Percentiles rank a stretch among this genome's conserved stretches.
These are phyloP conservation scores for Varecia variegata DNA, from an alignment of 2,797 vertebrate genomes.

Conservation along the genomic window DNA sequence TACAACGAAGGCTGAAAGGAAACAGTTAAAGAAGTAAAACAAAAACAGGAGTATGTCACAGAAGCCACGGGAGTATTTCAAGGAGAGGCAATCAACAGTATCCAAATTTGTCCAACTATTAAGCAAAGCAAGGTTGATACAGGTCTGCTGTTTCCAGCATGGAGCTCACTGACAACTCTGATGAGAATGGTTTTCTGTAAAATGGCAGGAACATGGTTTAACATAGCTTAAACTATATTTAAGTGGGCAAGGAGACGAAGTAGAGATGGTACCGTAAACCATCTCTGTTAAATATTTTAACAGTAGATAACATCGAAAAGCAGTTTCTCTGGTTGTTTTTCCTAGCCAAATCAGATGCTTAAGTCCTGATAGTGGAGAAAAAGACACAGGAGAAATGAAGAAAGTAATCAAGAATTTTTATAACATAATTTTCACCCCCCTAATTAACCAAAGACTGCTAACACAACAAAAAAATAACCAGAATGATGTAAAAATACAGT, in stretches of 20 bases:
- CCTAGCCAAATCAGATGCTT: conserved; percentile 11
- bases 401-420: background rate
- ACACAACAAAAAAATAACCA: background rate
- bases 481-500: background rate
- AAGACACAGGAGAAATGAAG: conserved; percentile 24
- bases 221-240: background rate
- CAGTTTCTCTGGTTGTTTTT: background rate
- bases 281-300: background rate
- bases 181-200: conserved; percentile 18
- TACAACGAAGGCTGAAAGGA: background rate
- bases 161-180: background rate
- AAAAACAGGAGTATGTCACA: background rate
- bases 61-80: conserved; percentile 5
- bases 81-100: background rate
- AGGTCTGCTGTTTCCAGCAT: background rate
- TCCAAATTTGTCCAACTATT: background rate
- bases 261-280: background rate
- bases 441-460: background rate
- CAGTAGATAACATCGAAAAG: background rate
- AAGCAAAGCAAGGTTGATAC: background rate
- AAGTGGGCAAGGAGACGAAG: background rate
- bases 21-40: background rate
- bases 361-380: background rate
- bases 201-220: background rate
- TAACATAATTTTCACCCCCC: background rate